Evolutionary conservation across 2,888 invertebrate genomes (phyloP), one percentile per base, ranked within the genome.

Genomic region (Germaria angustata): DNA sequence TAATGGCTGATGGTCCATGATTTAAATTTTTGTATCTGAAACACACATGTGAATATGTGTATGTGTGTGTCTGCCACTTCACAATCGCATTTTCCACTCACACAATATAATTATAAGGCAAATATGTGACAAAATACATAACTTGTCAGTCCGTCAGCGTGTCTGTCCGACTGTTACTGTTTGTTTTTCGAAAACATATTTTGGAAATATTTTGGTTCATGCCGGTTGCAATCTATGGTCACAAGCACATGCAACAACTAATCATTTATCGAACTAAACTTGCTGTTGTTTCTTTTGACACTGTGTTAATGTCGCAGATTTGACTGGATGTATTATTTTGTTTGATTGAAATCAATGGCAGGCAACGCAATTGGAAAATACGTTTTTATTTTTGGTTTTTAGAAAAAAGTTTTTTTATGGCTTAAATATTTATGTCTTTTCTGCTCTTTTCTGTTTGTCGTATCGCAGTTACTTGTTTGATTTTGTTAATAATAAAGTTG

Each of bases 151-250:
- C 41, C 20, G 28, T 28, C 28, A 28, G 28, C 6, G 4, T 3
- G 28, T n/a, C n/a, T n/a, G 65, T 51, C 11, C 28, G 63, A 39
- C 53, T 36, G 49, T 57, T 39, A 39, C 46, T 65, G 24, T 57
- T 66, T 22, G 20, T 34, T 49, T 63, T 34, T 44, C 44, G 9
- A 55, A 55, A 57, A 36, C 36, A 66, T 55, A 66, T 66, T 76
- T 76, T 68, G 49, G 39, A 53, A 73, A 55, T 65, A 44, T 61
- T 73, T 75, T 69, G 49, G 55, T 69, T 69, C 55, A 75, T 75
- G 80, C 75, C 75, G 80, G 63, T 75, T 75, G 39, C 75, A 75
- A 65, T 49, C 69, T 80, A 80, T 80, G 75, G 80, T 69, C 75
- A 69, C 63, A 75, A 65, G 63, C 41, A 69, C 68, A 63, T 68